A percentile compares a stretch with the other conserved stretches of the same genome.
Evolutionary conservation across 2,888 invertebrate genomes (phyloP).

Genomic region (Epsilonema sp.): DNA sequence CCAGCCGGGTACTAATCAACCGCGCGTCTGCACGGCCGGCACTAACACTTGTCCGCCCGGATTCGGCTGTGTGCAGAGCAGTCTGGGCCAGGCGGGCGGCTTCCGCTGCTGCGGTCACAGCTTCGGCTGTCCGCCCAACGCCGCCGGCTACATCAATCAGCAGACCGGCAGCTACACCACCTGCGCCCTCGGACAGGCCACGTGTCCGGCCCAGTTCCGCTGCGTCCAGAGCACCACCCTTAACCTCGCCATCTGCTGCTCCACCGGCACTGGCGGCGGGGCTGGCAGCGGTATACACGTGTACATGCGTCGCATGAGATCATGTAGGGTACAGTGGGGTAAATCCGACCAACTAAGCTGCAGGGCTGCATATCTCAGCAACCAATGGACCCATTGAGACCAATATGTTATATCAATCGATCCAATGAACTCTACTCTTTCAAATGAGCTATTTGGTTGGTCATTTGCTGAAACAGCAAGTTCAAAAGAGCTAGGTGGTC

Average conservation of each 20-base stretch:
- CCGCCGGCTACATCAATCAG: slow-evolving; percentile 4
- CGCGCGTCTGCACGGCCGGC: not conserved
- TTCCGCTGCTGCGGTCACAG: slow-evolving; percentile 1
- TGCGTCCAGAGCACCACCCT: not conserved
- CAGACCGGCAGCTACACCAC: not conserved
- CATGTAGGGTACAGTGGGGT: too few relatives aligned
- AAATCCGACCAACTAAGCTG: too few relatives aligned
- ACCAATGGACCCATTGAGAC: too few relatives aligned
- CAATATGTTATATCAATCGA: too few relatives aligned
- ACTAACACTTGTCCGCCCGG: not conserved
- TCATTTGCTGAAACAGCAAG: too few relatives aligned
- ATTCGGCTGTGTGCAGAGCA: slow-evolving; percentile 2
- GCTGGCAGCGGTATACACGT: too few relatives aligned
- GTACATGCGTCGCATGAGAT: too few relatives aligned
- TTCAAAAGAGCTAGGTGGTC: too few relatives aligned
- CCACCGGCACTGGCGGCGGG: not conserved
- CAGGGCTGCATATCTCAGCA: too few relatives aligned
- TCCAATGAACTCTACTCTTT: too few relatives aligned
- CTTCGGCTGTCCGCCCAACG: slow-evolving; percentile 2
- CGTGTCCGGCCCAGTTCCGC: not conserved
- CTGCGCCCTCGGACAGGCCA: not conserved
- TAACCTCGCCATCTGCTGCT: slow-evolving; percentile 3
- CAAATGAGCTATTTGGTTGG: too few relatives aligned
- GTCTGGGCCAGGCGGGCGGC: not conserved
- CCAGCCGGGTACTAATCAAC: not conserved